These are phyloP conservation scores for Ectropis crepuscularia DNA, from an alignment of 2,888 invertebrate genomes.

Conservation along the genomic window DNA sequence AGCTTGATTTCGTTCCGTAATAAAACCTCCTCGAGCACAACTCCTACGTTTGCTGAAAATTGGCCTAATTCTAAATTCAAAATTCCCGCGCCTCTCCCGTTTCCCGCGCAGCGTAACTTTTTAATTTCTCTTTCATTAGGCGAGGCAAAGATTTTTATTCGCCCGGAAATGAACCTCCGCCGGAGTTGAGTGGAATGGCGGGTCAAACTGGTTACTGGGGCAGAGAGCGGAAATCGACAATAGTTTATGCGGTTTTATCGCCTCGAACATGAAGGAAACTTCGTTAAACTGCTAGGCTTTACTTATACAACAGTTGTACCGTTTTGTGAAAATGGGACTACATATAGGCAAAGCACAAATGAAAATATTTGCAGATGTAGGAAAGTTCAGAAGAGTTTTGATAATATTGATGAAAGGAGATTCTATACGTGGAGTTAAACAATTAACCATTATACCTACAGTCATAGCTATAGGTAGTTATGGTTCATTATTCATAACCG, in stretches of 20 bases:
- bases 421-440: no score
- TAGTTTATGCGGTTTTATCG: constrained; percentile 17
- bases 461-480: no score
- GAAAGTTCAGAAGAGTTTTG: no score
- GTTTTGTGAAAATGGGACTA: no score
- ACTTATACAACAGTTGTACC: no score
- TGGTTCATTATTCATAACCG: no score
- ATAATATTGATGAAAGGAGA: no score
- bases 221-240: constrained; percentile 17
- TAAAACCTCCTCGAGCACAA: not conserved
- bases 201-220: constrained; percentile 28
- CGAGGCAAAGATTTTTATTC: constrained; percentile 44
- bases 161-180: constrained; percentile 42
- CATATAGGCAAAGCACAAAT: no score
- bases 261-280: constrained; percentile 7
- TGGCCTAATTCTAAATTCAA: constrained; percentile 14
- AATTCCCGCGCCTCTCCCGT: constrained; percentile 16
- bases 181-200: constrained; percentile 36
- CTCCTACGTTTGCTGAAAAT: not conserved
- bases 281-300: not conserved
- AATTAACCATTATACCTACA: no score
- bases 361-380: no score
- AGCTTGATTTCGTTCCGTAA: no score
- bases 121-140: constrained; percentile 42
- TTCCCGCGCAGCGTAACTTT: constrained; percentile 37